These are phyloP conservation scores for Ochotona curzoniae DNA, from an alignment of 2,113 vertebrate genomes.

Conservation along the genomic window DNA sequence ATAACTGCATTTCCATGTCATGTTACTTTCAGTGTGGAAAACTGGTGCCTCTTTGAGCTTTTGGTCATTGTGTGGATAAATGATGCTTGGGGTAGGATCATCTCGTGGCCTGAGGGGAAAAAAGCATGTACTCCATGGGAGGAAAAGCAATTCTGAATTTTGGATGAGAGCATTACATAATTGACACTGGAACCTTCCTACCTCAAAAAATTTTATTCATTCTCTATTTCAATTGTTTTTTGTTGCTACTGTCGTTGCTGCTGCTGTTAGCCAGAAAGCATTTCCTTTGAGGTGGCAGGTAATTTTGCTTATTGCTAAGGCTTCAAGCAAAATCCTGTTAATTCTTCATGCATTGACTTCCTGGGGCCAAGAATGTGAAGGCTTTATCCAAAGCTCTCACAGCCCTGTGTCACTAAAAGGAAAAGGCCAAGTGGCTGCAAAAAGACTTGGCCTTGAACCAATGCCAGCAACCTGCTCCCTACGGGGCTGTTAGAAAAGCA, in stretches of 20 bases:
- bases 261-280: neutral
- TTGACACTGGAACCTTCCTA: neutral
- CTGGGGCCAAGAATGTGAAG: neutral
- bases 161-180: neutral
- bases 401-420: neutral
- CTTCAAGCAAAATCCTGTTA: neutral
- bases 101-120: neutral
- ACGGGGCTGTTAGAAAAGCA: slow-evolving; percentile 21
- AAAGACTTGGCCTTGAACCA: neutral
- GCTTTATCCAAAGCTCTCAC: neutral
- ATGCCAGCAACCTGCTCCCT: neutral
- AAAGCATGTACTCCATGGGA: neutral
- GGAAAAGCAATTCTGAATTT: neutral
- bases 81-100: neutral
- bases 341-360: neutral
- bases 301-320: neutral
- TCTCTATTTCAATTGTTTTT: neutral
- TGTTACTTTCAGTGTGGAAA: neutral
- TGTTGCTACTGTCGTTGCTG: neutral
- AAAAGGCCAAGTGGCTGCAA: neutral
- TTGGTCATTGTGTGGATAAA: neutral
- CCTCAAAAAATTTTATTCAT: neutral
- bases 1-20: neutral
- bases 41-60: neutral
- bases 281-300: neutral